These are phyloP conservation scores for Antechinus stuartii DNA, from an alignment of 2,113 vertebrate species.

Conservation along the genomic window DNA sequence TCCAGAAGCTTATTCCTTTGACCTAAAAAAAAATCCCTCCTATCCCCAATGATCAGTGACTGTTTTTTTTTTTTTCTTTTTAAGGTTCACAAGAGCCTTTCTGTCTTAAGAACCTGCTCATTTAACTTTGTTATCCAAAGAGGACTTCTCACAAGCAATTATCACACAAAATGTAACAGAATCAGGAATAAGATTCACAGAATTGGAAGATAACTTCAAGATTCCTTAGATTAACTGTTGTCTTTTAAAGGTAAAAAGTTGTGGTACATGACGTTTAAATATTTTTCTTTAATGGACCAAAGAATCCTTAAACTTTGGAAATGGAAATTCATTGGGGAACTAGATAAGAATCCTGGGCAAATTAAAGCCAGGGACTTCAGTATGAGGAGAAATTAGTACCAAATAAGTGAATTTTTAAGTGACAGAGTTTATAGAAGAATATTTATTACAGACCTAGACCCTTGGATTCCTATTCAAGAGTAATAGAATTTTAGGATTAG, in stretches of 20 bases:
- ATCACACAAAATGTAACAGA: neutral
- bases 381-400: no score
- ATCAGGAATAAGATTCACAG: neutral
- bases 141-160: neutral
- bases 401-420: no score
- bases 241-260: neutral
- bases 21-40: no score
- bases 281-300: neutral
- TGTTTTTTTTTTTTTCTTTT: neutral
- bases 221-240: neutral
- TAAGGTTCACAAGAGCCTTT: neutral
- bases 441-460: neutral
- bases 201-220: neutral
- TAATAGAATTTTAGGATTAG: neutral
- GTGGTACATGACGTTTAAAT: neutral
- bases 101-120: neutral
- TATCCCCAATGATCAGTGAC: neutral
- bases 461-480: neutral
- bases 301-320: neutral
- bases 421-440: neutral
- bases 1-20: neutral
- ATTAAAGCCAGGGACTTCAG: no score
- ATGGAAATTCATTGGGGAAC: neutral
- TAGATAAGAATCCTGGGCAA: neutral
- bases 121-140: neutral